Base-by-base conservation (phyloP, 2,888 invertebrate species). In the Dasysyrphus tricinctus region DNA sequence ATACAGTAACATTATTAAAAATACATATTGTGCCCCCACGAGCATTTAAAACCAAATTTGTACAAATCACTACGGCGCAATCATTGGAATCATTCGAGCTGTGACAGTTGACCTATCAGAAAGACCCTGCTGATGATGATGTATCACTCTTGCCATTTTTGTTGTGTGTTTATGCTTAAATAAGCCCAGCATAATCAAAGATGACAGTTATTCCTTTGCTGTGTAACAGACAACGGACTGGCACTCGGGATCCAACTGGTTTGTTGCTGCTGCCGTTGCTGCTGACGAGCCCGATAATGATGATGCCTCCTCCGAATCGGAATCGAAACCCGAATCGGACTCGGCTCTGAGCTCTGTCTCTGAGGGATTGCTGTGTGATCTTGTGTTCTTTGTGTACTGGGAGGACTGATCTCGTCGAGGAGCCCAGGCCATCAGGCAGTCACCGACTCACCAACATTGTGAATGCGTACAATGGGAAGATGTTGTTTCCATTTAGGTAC, bases 41-140 rank as follows among this genome's bases (percentile, higher is more conserved):
- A 79, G 82, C 86, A 82, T 86, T 86, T 78, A 86, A 85, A 81
- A 79, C 75, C 82, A 82, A 86, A 86, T 86, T 86, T 86, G 82
- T 86, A 86, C 86, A 86, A 86, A 86, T 86, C 86, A 86, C 86
- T 86, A 82, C 82, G 65, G 65, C 77, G 83, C 83, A 88, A 81
- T 88, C 88, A 69, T 89, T 87, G 85, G 87, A 88, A 85, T 88
- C 87, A 75, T 88, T 83, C 81, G 82, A 88, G 89, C 88, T 89
- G 88, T 89, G 89, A 89, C 89, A 89, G 88, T 88, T 88, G 88
- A 88, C 88, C 89, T 88, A 88, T 88, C 89, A 88, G 83, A 88
- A 84, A 67, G 86, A 86, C 75, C 86, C 86, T 88, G 86, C 87
- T 89, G 88, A 89, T 88, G 88, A 89, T 88, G 89, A 89, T 89